Evolutionary conservation across 2,113 vertebrate genomes (phyloP).

Genomic region (Eonycteris spelaea): DNA sequence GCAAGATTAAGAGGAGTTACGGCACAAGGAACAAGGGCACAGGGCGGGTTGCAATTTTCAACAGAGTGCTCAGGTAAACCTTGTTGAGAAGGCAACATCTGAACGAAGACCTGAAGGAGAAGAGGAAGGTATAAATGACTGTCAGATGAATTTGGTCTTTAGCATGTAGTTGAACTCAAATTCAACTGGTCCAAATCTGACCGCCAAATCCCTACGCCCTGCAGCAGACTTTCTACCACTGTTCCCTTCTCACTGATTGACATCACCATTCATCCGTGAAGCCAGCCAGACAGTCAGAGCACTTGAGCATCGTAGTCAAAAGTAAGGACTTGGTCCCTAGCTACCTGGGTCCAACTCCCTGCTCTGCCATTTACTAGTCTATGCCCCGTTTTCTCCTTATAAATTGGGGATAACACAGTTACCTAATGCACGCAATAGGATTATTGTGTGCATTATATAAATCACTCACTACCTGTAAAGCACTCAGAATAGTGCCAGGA

Average conservation of each 20-base stretch:
- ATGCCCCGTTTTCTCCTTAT: background rate
- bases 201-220: background rate
- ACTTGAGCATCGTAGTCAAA: background rate
- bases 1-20: background rate
- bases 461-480: background rate
- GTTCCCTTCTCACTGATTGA: background rate
- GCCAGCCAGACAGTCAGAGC: background rate
- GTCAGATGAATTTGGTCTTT: background rate
- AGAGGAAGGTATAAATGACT: background rate
- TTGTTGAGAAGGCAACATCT: background rate
- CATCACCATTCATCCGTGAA: background rate
- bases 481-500: background rate
- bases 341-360: background rate
- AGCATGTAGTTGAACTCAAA: background rate
- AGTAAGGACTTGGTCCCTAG: background rate
- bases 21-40: background rate
- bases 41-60: background rate
- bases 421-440: too few species aligned
- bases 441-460: background rate
- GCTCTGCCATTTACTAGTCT: background rate
- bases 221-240: background rate
- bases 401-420: background rate
- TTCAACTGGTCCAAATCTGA: background rate
- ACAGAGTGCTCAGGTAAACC: background rate
- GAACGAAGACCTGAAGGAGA: background rate